Evolutionary conservation across 2,797 vertebrate genomes (phyloP), one percentile per base, ranked within the genome.

Genomic region (Loriculus beryllinus): DNA sequence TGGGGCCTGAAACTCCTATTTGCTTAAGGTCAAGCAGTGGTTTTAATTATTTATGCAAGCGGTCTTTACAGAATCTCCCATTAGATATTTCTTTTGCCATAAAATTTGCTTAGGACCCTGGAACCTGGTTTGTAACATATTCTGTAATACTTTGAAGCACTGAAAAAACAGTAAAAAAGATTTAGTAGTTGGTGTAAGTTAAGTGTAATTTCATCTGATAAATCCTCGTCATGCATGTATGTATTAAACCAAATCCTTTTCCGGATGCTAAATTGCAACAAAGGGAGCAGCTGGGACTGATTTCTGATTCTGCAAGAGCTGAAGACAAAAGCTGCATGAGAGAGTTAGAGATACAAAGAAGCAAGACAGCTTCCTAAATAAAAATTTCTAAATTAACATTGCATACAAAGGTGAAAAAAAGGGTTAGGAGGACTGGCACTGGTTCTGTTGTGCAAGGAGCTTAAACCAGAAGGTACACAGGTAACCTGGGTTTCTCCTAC

Each of bases 221-320:
- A 87, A 88, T 81, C 57, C 57, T 84, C 92, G 52, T 67, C 69
- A 91, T 76, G 54, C 15, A 37, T 75, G 54, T 76, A 37, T 94
- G 47, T 70, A 54, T 74, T 74, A 88, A 88, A 76, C 28, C 10
- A 96, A 93, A 94, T 84, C 28, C 29, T 83, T 79, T 77, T 70
- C 83, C 28, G 51, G 74, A 90, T 89, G 67, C 7, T 80, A 79
- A 82, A 74, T 69, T 75, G 40, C 69, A 92, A 90, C 60, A 88
- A 88, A 74, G 18, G 25, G 8, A 86, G 88, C 54, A 95, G 67
- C 81, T 90, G 83, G 64, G n/a, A 88, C 49, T 72, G 48, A 86
- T 94, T 93, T 92, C 51, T 88, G 33, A 83, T 88, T 83, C 65
- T 75, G 28, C n/a, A 84, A 75, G 23, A 76, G 26, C 39, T 62